phyloP scores from a whole-genome alignment of 2,113 vertebrate genomes.

The Condylura cristata region DNA sequence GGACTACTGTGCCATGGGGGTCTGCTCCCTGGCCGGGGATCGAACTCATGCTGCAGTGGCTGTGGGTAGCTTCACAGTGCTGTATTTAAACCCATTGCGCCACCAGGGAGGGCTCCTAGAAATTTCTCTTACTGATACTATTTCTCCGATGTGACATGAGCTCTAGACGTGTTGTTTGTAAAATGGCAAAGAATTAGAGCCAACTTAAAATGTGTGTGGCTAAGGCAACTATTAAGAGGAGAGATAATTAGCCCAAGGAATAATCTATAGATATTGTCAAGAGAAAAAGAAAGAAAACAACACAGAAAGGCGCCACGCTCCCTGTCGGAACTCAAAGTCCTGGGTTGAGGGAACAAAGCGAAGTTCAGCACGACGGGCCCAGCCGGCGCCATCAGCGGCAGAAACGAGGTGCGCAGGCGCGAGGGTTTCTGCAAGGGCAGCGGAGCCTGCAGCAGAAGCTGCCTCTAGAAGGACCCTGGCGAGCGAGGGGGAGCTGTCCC shows the following conservation, averaged over 20 bases:
- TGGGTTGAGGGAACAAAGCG: neutral
- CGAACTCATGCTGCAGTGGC: too few species aligned
- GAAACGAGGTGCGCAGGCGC: constrained; percentile 16
- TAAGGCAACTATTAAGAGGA: neutral
- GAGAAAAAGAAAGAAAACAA: neutral
- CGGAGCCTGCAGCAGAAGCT: neutral
- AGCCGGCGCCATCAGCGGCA: neutral
- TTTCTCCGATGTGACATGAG: neutral
- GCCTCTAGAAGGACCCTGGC: neutral
- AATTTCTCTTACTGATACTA: neutral
- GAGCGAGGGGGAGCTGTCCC: neutral
- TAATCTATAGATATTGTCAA: neutral
- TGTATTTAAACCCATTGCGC: too few species aligned
- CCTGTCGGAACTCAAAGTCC: neutral
- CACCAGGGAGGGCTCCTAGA: too few species aligned
- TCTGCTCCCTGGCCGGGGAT: too few species aligned
- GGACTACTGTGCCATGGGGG: too few species aligned
- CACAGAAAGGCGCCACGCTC: neutral
- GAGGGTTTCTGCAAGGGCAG: neutral
- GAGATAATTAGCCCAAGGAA: neutral
- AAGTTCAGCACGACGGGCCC: neutral
- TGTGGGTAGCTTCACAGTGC: too few species aligned
- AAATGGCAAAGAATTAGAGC: neutral
- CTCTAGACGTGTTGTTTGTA: neutral
- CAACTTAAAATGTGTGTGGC: neutral